A percentile compares a stretch with the other conserved stretches of the same genome.
Conservation (phyloP, 2,888 invertebrate species). For the Lepeophtheirus nordmannii region DNA sequence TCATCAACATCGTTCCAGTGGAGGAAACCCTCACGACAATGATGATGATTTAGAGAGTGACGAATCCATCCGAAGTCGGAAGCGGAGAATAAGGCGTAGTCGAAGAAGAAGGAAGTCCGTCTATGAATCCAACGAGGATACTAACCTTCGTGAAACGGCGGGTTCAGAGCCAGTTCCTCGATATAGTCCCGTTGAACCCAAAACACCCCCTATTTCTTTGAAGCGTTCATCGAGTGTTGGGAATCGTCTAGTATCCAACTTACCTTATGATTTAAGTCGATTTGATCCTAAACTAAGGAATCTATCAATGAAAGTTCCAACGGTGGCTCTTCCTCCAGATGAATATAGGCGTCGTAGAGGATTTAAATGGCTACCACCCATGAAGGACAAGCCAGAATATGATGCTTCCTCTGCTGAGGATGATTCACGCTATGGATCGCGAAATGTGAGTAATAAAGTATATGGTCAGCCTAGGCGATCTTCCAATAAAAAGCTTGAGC, state of each 20-base stretch:
- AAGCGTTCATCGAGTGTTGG: background rate
- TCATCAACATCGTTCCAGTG: no score
- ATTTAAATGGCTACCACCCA: background rate
- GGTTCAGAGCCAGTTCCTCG: background rate
- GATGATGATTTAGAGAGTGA: background rate
- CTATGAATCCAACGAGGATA: background rate
- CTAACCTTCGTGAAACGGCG: background rate
- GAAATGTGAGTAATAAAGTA: background rate
- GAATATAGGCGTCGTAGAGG: background rate
- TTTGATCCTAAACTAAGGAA: background rate
- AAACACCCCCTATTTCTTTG: background rate
- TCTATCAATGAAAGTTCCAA: background rate
- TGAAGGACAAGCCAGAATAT: conserved; percentile 1
- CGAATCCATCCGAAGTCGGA: background rate
- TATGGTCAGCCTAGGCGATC: background rate
- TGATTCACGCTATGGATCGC: conserved; percentile 1
- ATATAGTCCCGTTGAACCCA: background rate
- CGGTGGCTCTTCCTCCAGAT: conserved; percentile 3
- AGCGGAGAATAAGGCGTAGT: background rate
- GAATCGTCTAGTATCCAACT: background rate
- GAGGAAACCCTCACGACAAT: no score
- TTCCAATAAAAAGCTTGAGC: background rate
- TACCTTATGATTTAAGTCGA: background rate
- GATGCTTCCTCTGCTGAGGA: conserved; percentile 3
- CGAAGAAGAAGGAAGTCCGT: background rate